Conservation (phyloP, 2,797 vertebrate genomes). For the Crypturellus tataupa region DNA sequence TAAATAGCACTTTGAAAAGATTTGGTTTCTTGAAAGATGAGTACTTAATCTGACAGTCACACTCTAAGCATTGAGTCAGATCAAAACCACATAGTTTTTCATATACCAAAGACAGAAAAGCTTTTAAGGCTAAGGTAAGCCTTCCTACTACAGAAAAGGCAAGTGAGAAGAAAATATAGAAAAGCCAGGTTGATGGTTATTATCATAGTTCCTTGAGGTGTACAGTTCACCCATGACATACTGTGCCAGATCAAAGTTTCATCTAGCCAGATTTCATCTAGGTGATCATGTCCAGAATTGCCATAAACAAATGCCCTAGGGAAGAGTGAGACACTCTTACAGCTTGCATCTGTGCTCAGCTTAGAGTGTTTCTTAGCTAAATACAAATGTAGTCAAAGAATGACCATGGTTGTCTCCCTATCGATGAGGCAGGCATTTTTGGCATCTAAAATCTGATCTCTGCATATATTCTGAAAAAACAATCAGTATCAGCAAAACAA, state of each 20-base stretch:
- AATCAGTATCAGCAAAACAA: no score
- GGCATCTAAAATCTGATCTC: background rate
- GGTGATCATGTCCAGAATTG: background rate
- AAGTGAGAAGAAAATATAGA: background rate
- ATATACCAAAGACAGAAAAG: background rate
- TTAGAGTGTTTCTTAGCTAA: background rate
- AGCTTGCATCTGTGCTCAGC: background rate
- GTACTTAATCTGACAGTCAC: constrained; percentile 9
- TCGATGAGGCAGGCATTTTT: background rate
- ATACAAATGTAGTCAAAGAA: background rate
- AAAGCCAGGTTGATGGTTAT: background rate
- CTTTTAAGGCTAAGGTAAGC: background rate
- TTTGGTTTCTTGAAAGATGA: background rate
- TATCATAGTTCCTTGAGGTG: background rate
- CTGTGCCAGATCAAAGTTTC: background rate
- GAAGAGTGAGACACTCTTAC: background rate
- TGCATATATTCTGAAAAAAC: no score
- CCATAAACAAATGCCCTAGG: background rate
- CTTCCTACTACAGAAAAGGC: background rate
- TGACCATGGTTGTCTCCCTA: background rate
- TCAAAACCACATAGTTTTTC: background rate
- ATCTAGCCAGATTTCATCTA: background rate
- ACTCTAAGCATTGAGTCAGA: background rate
- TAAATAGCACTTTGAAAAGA: background rate
- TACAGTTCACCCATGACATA: background rate